Evolutionary conservation across 2,888 invertebrate species (phyloP), one percentile per base, ranked within the genome.

Genomic region (Pterobdella sp.): DNA sequence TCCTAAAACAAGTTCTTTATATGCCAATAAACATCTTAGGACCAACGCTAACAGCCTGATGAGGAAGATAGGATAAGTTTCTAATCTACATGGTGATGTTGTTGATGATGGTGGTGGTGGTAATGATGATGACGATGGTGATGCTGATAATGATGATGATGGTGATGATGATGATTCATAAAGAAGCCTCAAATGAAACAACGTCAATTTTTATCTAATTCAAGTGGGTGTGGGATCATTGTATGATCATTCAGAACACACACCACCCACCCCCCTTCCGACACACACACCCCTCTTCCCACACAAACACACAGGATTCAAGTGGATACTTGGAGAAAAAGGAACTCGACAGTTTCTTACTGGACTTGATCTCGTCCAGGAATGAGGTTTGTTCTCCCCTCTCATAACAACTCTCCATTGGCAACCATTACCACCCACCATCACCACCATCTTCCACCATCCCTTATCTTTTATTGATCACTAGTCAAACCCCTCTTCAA

Each of bases 251-350:
- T 42, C 42, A 42, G n/a, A n/a, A n/a, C n/a, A n/a, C n/a, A n/a
- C n/a, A n/a, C n/a, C n/a, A n/a, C n/a, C n/a, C n/a, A n/a, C n/a
- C n/a, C n/a, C n/a, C n/a, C n/a, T n/a, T n/a, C n/a, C n/a, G n/a
- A n/a, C n/a, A n/a, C n/a, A n/a, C n/a, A n/a, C n/a, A n/a, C n/a
- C n/a, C n/a, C n/a, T n/a, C n/a, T n/a, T n/a, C n/a, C n/a, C n/a
- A n/a, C n/a, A 68, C 22, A 26, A 37, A 52, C 34, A 1, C 26
- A n/a, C 60, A 73, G 74, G 74, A 74, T 26, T 72, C 72, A 42
- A 74, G 74, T 36, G 74, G 74, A 31, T 74, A 72, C 68, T 34
- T 74, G 63, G 74, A 74, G 26, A 56, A 60, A 42, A 73, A 49
- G 65, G 73, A 73, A 64, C 35, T 71, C 26, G 71, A 71, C 35